Evolutionary conservation across 2,888 invertebrate genomes (phyloP).

Genomic region (Rhamnusium bicolor): DNA sequence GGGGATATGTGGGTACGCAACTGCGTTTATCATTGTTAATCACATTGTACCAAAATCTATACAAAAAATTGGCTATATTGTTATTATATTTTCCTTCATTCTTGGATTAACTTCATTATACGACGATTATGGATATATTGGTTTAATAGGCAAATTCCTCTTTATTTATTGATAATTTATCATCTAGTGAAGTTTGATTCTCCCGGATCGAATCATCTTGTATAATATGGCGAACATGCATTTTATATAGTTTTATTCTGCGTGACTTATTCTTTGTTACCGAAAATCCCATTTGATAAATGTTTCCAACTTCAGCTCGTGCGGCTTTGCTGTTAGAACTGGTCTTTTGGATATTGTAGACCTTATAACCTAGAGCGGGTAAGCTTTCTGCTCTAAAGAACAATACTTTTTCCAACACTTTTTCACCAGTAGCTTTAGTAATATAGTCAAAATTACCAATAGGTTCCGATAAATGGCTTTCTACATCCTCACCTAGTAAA

Average conservation of each 20-base stretch:
- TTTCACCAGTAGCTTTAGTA: slow-evolving; percentile 24
- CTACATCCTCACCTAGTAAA: slow-evolving; percentile 36
- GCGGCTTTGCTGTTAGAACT: not conserved
- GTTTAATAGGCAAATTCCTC: too few relatives aligned
- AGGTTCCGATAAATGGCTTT: slow-evolving; percentile 45
- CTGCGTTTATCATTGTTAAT: too few relatives aligned
- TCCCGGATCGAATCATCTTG: too few relatives aligned
- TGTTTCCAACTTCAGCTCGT: not conserved
- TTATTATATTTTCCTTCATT: too few relatives aligned
- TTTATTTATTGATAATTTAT: too few relatives aligned
- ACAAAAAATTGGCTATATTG: too few relatives aligned
- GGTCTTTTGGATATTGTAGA: slow-evolving; percentile 34
- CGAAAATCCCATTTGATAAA: slow-evolving; percentile 70
- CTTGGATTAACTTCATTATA: too few relatives aligned
- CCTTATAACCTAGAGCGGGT: slow-evolving; percentile 47
- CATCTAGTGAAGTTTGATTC: too few relatives aligned
- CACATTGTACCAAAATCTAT: too few relatives aligned
- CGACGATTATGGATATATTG: too few relatives aligned
- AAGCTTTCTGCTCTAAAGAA: slow-evolving; percentile 44
- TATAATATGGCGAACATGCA: too few relatives aligned
- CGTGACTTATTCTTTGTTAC: not conserved
- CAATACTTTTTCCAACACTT: slow-evolving; percentile 28
- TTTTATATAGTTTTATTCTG: not conserved
- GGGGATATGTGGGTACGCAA: too few relatives aligned
- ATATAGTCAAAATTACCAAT: slow-evolving; percentile 46